These are phyloP conservation scores for Halichoerus grypus DNA, from an alignment of 2,113 vertebrate genomes.

Conservation along the genomic window DNA sequence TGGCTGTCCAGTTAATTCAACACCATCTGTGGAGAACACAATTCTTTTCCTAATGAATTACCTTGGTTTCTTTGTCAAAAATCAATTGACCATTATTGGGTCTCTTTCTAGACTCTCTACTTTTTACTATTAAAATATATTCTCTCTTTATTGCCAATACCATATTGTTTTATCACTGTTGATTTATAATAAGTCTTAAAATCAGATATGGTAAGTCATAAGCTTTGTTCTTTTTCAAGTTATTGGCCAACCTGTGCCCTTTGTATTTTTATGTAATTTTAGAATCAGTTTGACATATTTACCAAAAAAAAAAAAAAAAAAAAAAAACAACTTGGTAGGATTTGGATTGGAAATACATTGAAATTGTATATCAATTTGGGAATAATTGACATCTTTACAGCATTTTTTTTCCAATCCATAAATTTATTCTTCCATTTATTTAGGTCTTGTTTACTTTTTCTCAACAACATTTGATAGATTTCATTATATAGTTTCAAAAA, in stretches of 20 bases:
- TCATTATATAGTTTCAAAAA: not conserved
- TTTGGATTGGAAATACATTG: not conserved
- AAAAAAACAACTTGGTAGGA: not conserved
- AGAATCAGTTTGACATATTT: not conserved
- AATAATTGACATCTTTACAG: not conserved
- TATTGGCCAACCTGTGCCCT: not conserved
- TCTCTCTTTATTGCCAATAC: not conserved
- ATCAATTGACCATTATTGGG: not conserved
- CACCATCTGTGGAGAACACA: not conserved
- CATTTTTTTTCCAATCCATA: not conserved
- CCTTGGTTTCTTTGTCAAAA: not conserved
- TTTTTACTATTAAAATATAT: not conserved
- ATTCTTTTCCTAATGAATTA: not conserved
- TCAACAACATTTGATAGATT: not conserved
- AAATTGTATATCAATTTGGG: not conserved
- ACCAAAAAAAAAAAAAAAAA: not conserved
- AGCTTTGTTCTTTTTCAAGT: conserved; percentile 1
- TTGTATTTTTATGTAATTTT: conserved; percentile 7
- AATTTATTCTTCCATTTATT: conserved; percentile 10
- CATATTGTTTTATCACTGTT: not conserved
- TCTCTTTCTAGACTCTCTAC: not conserved
- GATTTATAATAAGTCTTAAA: conserved; percentile 3
- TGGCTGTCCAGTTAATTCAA: not conserved
- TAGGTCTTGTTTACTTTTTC: not conserved
- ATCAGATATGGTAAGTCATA: not conserved